These are phyloP conservation scores for Aldabrachelys gigantea DNA, from an alignment of 2,113 vertebrate genomes.

Conservation along the genomic window DNA sequence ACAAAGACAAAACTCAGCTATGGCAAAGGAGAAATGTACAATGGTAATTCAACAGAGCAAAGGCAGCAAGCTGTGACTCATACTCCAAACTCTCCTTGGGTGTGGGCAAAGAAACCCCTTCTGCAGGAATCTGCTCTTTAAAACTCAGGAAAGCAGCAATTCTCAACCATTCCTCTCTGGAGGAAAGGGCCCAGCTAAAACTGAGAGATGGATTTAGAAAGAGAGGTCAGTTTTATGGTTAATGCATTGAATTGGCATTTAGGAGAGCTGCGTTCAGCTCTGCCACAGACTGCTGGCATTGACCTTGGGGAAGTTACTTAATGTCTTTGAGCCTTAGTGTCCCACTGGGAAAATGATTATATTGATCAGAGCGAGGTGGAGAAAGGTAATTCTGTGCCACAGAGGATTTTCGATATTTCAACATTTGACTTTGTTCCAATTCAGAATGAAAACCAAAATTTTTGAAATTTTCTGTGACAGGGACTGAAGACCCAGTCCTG, in stretches of 20 bases:
- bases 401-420: background rate
- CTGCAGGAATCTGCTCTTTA: background rate
- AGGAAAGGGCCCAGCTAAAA: background rate
- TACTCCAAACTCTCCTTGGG: background rate
- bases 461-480: background rate
- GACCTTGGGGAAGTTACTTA: background rate
- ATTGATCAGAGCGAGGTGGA: background rate
- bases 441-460: background rate
- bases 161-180: background rate
- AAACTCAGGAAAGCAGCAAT: background rate
- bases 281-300: background rate
- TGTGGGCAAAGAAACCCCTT: background rate
- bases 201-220: background rate
- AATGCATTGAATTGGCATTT: background rate
- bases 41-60: background rate
- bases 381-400: background rate
- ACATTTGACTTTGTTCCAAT: background rate
- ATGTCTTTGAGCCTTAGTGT: background rate
- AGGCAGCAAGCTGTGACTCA: background rate
- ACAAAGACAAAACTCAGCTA: background rate
- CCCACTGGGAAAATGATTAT: background rate
- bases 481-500: background rate
- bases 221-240: background rate
- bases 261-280: background rate
- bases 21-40: no score